Evolutionary conservation across 2,797 vertebrate species (phyloP).

Genomic region (Adelosebastes latens): DNA sequence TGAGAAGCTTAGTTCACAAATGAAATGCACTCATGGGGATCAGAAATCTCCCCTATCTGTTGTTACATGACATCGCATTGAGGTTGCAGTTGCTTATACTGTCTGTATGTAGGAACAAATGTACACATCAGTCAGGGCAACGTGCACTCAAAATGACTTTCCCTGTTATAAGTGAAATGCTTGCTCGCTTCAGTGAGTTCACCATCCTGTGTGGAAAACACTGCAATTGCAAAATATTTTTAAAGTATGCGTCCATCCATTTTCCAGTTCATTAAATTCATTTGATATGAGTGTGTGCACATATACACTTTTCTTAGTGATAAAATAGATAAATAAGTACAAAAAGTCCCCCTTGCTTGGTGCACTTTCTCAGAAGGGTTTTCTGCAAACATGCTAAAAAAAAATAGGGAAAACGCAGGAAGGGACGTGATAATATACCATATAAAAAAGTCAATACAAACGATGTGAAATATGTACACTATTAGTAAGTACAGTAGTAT

Average conservation of each 20-base stretch:
- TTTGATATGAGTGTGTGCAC: background rate
- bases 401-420: background rate
- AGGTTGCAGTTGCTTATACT: background rate
- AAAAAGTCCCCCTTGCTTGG: background rate
- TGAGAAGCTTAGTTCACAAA: constrained; percentile 13
- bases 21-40: background rate
- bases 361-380: background rate
- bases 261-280: background rate
- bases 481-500: background rate
- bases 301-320: background rate
- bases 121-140: background rate
- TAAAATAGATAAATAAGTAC: background rate
- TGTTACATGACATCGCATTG: background rate
- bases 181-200: background rate
- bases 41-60: background rate
- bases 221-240: background rate
- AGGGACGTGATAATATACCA: background rate
- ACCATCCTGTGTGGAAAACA: background rate
- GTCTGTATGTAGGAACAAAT: background rate
- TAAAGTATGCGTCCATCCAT: background rate
- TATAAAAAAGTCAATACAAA: background rate
- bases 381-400: background rate
- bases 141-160: background rate
- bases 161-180: background rate
- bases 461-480: background rate